Evolutionary conservation across 2,797 vertebrate species (phyloP), one percentile per base, ranked within the genome.

Genomic region (Lagorchestes hirsutus): DNA sequence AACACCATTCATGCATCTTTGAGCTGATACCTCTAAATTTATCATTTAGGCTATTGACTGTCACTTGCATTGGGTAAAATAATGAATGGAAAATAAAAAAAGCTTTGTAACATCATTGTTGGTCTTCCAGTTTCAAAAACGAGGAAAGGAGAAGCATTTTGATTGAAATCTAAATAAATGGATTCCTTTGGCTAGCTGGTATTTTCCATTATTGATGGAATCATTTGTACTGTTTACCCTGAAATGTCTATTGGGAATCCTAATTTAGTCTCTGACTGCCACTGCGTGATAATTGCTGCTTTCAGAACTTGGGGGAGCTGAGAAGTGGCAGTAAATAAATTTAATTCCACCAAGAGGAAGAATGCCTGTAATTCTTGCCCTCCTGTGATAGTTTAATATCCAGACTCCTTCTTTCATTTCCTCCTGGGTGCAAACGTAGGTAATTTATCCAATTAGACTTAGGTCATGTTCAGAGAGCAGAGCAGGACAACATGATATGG

Each of bases 131-230:
- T 91, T 97, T 95, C 57, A 50, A 87, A 87, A 91, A 90, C 52
- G 5, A 94, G 95, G 82, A 94, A 50, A 1, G 74, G 18, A 58
- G 82, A 96, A 58, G 58, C 97, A 93, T 96, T 98, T 97, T 97
- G 93, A 95, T 96, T 98, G 96, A 90, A 90, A 96, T 6, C 92
- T 62, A 62, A 95, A 97, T 93, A 98, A 98, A 96, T n/a, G 92
- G 94, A 40, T 92, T 22, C 16, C 46, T 95, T 97, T 97, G 93
- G 91, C 97, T 97, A 96, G 91, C 95, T 97, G 95, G 94, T 22
- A 62, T 96, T 97, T 97, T 90, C 95, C 91, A 92, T 97, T 97
- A 96, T 91, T 97, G 62, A 90, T 95, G 58, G 94, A 55, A 55
- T 95, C 93, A 95, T 90, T 93, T 95, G 52, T 82, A 55, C 29